Base-by-base conservation (phyloP, 2,888 invertebrate species). In the Scaptomyza caliginosa region DNA sequence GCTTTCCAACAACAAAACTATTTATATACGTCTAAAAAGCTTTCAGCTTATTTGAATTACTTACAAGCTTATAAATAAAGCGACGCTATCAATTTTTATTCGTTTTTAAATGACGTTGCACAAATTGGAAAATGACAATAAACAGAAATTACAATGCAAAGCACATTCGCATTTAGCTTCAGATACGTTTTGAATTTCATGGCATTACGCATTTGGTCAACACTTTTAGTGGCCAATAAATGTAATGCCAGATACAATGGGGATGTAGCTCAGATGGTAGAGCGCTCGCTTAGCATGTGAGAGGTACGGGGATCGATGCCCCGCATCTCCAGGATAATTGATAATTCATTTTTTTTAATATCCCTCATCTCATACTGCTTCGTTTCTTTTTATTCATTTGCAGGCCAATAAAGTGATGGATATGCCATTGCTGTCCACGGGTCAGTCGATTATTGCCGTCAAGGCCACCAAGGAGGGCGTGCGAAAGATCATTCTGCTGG, bases 381-480 rank as follows among this genome's bases (percentile, higher is more conserved):
- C 0, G 2, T 19, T n/a, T 16, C n/a, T 19, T 49, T 10, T 46
- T 30, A 4, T 32, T 54, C 19, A 10, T 69, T 92, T 92, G 2
- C 90, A 94, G 94, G 92, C 92, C 74, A 93, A 93, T 81, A 92
- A 92, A 55, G 52, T 72, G 4, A 54, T 63, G 28, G 62, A 72
- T 4, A 58, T 30, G 39, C 70, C 86, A 2, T 91, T 93, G 8
- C 93, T 94, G 48, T 94, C 94, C 79, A 93, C 94, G 0, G 93
- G 94, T 8, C 93, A 93, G 64, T 93, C 94, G 0, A 94, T 96
- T 28, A 92, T 95, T 42, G 94, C 95, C 0, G 89, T 96, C 7
- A 94, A 94, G 68, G 95, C 96, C 0, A 93, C 95, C 62, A 94
- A 94, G 74, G 96, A 96, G 86, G 96, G 96, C 0, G 93, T 94